These are phyloP conservation scores for Danio jaintianensis DNA, from an alignment of 2,797 vertebrate species.

Conservation along the genomic window DNA sequence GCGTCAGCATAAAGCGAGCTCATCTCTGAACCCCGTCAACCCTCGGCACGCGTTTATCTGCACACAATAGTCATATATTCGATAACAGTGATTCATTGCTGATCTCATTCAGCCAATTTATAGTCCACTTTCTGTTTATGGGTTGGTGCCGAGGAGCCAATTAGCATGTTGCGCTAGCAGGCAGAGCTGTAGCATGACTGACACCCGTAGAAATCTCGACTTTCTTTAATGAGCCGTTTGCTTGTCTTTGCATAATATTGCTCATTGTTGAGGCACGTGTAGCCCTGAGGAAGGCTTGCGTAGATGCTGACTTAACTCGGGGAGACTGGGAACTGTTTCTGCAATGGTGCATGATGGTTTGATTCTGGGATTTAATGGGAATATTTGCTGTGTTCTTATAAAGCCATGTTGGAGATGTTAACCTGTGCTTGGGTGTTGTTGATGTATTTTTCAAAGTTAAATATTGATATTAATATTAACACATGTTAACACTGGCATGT, in stretches of 20 bases:
- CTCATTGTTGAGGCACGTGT: constrained; percentile 16
- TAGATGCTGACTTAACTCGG: constrained; percentile 24
- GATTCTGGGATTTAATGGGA: constrained; percentile 10
- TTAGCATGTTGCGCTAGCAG: constrained; percentile 44
- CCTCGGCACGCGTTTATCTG: neutral
- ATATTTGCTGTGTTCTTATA: constrained; percentile 11
- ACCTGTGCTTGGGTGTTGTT: neutral
- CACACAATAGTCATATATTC: constrained; percentile 43
- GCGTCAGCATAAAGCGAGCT: constrained; percentile 12
- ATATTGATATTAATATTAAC: neutral
- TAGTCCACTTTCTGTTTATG: constrained; percentile 29
- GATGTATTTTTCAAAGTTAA: neutral
- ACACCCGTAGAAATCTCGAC: constrained; percentile 18
- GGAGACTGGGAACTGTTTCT: neutral
- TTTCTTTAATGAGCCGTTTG: constrained; percentile 28
- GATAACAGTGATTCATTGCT: constrained; percentile 45
- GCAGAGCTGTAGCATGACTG: constrained; percentile 27
- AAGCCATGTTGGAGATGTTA: neutral
- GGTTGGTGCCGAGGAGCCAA: constrained; percentile 34
- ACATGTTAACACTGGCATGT: no score
- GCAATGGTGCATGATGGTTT: constrained; percentile 7
- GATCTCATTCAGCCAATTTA: constrained; percentile 44
- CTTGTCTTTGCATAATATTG: constrained; percentile 15
- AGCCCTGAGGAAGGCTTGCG: neutral
- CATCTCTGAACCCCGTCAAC: constrained; percentile 9